Base-by-base conservation (phyloP, 2,113 vertebrate species). In the Struthidea cinerea region DNA sequence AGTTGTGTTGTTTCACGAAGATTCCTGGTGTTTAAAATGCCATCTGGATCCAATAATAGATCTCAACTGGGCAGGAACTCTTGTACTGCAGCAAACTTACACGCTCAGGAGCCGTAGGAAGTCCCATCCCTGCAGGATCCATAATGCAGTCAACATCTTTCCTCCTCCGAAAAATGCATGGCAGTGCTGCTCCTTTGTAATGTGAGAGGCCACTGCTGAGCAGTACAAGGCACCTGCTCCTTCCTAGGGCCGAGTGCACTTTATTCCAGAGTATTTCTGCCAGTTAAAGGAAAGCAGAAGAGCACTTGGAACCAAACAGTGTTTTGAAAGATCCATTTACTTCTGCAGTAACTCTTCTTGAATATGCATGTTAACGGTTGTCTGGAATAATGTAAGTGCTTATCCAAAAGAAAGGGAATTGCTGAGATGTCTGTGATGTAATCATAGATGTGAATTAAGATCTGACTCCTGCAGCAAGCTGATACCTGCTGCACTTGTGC, bases 71-170 rank as follows among this genome's bases (percentile, higher is more conserved):
- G 84, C 75, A 87, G 91, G 57, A 92, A 30, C 84, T 78, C 83
- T 84, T 71, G 84, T 56, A 11, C 22, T 82, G 89, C 86, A 95
- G 81, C 83, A 74, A 89, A 35, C 42, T 49, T 59, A 28, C 47
- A 53, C 0, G 3, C 88, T 81, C 44, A 8, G 21, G 93, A 94
- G 89, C 89, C 9, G 0, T 42, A 67, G 86, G 91, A 93, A 89
- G 93, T 91, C 81, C 89, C 84, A 56, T 94, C 89, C 87, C 93
- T 84, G 87, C 94, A 95, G 94, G 96, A 93, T 94, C 93, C 87
- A 3, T 87, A 82, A 71, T 68, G 47, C 61, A 68, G 73, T 30
- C 87, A 94, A 19, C 73, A 84, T 94, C 88, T 92, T 78, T 67
- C 80, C 82, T 90, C 2, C 60, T 75, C 64, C 87, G 87, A 35